These are phyloP conservation scores for Acromyrmex echinatior DNA, from an alignment of 1,140 invertebrate species.

Conservation along the genomic window DNA sequence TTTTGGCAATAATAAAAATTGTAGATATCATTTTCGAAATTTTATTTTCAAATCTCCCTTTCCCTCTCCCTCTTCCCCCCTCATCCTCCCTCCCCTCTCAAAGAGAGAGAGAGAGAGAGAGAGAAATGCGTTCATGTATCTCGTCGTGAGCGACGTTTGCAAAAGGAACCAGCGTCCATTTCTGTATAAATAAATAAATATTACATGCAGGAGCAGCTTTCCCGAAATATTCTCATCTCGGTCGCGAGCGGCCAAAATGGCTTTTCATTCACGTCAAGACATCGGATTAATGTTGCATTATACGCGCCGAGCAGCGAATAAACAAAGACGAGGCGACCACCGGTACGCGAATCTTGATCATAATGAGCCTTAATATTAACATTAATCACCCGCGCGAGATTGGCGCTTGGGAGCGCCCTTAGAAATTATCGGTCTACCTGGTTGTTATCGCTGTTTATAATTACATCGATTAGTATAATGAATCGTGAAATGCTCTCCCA, in stretches of 20 bases:
- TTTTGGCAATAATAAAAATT: neutral
- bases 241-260: constrained; percentile 4
- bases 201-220: neutral
- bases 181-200: constrained; percentile 13
- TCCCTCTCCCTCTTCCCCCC: too few relatives aligned
- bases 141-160: neutral
- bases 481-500: constrained; percentile 44
- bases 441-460: constrained; percentile 58
- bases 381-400: constrained; percentile 58
- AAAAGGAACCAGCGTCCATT: neutral
- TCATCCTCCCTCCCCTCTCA: too few relatives aligned
- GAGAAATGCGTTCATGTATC: neutral
- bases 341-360: constrained; percentile 45
- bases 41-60: neutral
- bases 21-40: constrained; percentile 13
- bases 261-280: constrained; percentile 53
- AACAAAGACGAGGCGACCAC: constrained; percentile 29
- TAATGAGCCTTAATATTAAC: constrained; percentile 61
- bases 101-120: too few relatives aligned
- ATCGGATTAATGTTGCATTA: constrained; percentile 36
- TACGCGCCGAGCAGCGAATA: constrained; percentile 22
- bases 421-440: constrained; percentile 50
- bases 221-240: constrained; percentile 19
- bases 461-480: constrained; percentile 66
- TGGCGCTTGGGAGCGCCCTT: constrained; percentile 38